phyloP scores from a whole-genome alignment of 2,113 vertebrate genomes.

The Otocyon megalotis region DNA sequence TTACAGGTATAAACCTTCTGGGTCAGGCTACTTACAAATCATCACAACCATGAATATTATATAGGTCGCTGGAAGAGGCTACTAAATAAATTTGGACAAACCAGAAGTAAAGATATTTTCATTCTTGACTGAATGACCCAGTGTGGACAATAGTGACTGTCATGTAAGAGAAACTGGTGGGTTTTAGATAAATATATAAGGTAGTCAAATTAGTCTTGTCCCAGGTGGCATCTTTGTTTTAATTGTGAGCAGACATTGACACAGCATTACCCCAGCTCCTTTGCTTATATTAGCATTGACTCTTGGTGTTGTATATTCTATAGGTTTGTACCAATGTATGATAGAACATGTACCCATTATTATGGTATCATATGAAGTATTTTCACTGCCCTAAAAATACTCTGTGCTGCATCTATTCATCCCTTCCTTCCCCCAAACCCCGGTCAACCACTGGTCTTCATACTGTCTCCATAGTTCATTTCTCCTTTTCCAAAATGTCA shows the following conservation, averaged over 20 bases:
- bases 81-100: not conserved
- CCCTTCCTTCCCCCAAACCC: not conserved
- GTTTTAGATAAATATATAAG: not conserved
- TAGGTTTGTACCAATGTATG: not conserved
- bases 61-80: not conserved
- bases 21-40: not conserved
- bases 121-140: not conserved
- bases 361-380: not conserved
- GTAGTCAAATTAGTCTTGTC: not conserved
- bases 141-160: not conserved
- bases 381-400: not conserved
- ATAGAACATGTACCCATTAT: not conserved
- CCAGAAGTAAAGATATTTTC: not conserved
- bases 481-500: not conserved
- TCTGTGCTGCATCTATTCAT: not conserved
- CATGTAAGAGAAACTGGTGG: not conserved
- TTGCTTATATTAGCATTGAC: not conserved
- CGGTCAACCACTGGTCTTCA: not conserved
- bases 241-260: not conserved
- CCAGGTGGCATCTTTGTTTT: not conserved
- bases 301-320: not conserved
- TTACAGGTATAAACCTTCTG: not conserved
- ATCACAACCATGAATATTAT: not conserved
- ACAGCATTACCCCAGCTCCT: not conserved
- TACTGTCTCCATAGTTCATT: not conserved